These are phyloP conservation scores for Scaptomyza parva DNA, from an alignment of 2,888 invertebrate genomes.

Conservation along the genomic window DNA sequence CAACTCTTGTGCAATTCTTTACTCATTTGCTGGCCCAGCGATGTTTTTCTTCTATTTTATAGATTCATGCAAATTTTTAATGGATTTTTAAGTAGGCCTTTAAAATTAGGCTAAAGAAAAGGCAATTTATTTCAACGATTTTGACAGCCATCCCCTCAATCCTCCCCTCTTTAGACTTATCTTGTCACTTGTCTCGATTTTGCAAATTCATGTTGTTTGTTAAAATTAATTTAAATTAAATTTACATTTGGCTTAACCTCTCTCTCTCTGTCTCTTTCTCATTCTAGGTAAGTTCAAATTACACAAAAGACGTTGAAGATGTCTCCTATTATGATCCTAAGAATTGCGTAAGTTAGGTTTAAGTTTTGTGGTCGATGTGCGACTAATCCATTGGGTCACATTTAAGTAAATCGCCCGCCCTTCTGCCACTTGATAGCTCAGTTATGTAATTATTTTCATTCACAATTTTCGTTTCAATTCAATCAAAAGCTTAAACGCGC, in stretches of 20 bases:
- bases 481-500: constrained; percentile 62
- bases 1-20: constrained; percentile 31
- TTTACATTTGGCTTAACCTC: constrained; percentile 39
- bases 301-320: constrained; percentile 1
- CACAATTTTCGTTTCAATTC: constrained; percentile 63
- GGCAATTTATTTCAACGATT: constrained; percentile 75
- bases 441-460: constrained; percentile 74
- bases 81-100: constrained; percentile 81
- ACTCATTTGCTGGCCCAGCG: constrained; percentile 34
- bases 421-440: constrained; percentile 49
- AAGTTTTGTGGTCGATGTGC: constrained; percentile 15
- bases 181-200: constrained; percentile 41
- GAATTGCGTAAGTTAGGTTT: constrained; percentile 35
- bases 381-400: constrained; percentile 22
- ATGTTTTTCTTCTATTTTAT: constrained; percentile 37
- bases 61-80: constrained; percentile 81
- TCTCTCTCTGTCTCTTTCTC: constrained; percentile 47
- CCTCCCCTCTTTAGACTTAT: constrained; percentile 24
- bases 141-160: constrained; percentile 29
- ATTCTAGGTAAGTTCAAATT: constrained; percentile 68
- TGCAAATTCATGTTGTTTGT: constrained; percentile 41
- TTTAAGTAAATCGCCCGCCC: constrained; percentile 44
- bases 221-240: constrained; percentile 68
- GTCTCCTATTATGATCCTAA: not conserved
- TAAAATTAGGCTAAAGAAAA: constrained; percentile 73